Conservation (phyloP, 2,113 vertebrate genomes). For the Colaptes auratus region DNA sequence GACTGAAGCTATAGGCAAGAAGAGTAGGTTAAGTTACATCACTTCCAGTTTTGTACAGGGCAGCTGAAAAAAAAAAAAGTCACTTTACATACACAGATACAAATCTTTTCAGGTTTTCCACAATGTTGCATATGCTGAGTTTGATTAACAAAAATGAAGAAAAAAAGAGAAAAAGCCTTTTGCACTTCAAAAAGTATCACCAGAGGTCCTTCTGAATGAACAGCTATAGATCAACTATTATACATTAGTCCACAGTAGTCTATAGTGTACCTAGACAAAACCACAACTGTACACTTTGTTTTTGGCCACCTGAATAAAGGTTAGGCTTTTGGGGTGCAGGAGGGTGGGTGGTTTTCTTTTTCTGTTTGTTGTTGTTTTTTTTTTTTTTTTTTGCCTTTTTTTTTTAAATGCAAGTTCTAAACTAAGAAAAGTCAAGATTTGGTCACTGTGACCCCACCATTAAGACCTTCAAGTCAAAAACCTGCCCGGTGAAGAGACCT, state of each 20-base stretch:
- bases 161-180: constrained; percentile 1
- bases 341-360: too few species aligned
- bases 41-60: constrained; percentile 67
- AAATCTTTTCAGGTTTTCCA: constrained; percentile 19
- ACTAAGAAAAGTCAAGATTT: not conserved
- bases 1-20: constrained; percentile 21
- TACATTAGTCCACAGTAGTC: constrained; percentile 93
- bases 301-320: constrained; percentile 50
- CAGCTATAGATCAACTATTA: constrained; percentile 74
- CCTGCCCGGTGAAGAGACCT: not conserved
- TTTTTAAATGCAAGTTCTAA: not conserved
- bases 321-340: constrained; percentile 31
- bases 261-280: constrained; percentile 87
- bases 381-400: not conserved
- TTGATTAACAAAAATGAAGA: not conserved
- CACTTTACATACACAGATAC: constrained; percentile 70
- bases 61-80: constrained; percentile 60
- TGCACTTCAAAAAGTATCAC: constrained; percentile 69
- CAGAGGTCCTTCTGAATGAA: constrained; percentile 46
- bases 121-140: not conserved
- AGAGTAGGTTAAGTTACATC: constrained; percentile 43
- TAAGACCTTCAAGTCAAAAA: constrained; percentile 17
- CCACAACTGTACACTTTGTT: constrained; percentile 76
- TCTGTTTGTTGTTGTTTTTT: too few species aligned
- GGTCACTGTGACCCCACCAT: not conserved